Percentiles rank a stretch among this genome's conserved stretches.
phyloP scores from a whole-genome alignment of 2,888 invertebrate species.

The Ptychoptera contaminata region DNA sequence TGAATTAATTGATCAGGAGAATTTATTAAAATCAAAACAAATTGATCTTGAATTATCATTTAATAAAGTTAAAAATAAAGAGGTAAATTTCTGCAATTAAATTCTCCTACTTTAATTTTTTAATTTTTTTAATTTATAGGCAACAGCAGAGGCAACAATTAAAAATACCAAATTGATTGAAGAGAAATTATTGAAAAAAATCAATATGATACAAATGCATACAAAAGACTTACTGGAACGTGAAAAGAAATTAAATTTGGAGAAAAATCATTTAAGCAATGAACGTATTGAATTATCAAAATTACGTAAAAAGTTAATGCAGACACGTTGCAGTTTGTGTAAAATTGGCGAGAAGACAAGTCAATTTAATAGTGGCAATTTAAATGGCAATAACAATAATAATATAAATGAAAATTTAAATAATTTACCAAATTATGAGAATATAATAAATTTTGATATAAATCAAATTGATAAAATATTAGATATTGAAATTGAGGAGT shows the following conservation, averaged over 20 bases:
- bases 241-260: constrained; percentile 25
- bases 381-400: constrained; percentile 9
- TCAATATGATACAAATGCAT: constrained; percentile 21
- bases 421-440: neutral
- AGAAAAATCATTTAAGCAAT: constrained; percentile 22
- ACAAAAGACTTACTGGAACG: constrained; percentile 23
- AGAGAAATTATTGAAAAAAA: constrained; percentile 21
- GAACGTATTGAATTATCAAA: constrained; percentile 26
- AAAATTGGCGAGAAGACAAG: constrained; percentile 21
- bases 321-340: constrained; percentile 25
- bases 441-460: neutral
- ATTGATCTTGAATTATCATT: constrained; percentile 23
- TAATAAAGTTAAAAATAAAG: constrained; percentile 20
- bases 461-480: constrained; percentile 1
- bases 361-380: constrained; percentile 17
- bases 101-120: neutral
- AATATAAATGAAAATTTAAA: neutral
- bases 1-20: constrained; percentile 22
- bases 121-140: constrained; percentile 1
- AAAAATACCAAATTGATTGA: constrained; percentile 14
- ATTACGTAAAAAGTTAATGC: constrained; percentile 19
- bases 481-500: constrained; percentile 1
- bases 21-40: constrained; percentile 19
- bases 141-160: constrained; percentile 7
- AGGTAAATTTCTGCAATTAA: constrained; percentile 11